Base-by-base conservation (phyloP, 2,888 invertebrate genomes). In the Epistrophe eligans region DNA sequence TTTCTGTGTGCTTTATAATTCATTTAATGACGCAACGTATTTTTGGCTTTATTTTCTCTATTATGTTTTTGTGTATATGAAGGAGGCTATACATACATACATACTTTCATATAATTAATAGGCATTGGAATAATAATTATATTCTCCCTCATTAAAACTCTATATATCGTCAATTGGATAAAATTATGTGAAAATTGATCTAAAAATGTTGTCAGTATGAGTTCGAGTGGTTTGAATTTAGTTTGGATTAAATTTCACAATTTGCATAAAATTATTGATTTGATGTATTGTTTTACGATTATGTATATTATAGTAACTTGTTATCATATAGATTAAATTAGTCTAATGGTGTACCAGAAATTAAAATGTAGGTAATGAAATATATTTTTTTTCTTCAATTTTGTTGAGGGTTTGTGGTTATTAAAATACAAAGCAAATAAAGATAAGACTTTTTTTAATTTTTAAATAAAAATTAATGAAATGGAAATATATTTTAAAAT, bases 11-110 rank as follows among this genome's bases (percentile, higher is more conserved):
- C 19, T 64, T 57, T 57, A 24, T 24, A 81, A 81, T 81, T 85
- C 77, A 81, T 85, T 81, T 70, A 67, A 72, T 81, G 62, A 55
- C 57, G 73, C 81, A 77, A 43, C 72, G 67, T 62, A 40, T 45
- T 67, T 32, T 45, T 10, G 1, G 32, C 11, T 15, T 60, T 60
- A 4, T 45, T 15, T 19, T 13, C 19, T n/a, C 50, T n/a, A n/a
- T n/a, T n/a, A n/a, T 35, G 32, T 19, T 2, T 24, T 1, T 24
- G 3, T 57, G 0, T 57, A 24, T 48, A 58, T 17, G 19, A 9
- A 5, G 15, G 17, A 50, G 15, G 35, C 17, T 52, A 8, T 24
- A 24, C 24, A 24, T 24, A 24, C 19, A 73, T 15, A 17, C 2
- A 3, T 2, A 38, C 17, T 70, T 48, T 48, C 4, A 11, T 50